Percentiles rank a stretch among this genome's conserved stretches.
Conservation (phyloP, 2,113 vertebrate species). For the Struthio camelus region DNA sequence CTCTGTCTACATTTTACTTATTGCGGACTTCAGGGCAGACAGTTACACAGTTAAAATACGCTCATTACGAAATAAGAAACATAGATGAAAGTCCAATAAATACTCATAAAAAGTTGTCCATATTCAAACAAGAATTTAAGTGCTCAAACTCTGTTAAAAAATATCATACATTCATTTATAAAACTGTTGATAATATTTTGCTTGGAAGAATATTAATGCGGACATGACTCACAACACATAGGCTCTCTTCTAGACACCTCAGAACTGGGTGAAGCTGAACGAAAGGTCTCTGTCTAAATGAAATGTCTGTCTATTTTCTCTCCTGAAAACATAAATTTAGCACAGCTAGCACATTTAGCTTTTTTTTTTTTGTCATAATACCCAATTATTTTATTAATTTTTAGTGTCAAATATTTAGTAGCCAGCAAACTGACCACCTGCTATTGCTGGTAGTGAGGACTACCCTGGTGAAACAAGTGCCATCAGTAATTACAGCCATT, state of each 20-base stretch:
- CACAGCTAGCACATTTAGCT: not conserved
- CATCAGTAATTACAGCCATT: not conserved
- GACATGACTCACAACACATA: not conserved
- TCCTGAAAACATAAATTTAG: not conserved
- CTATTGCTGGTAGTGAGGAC: not conserved
- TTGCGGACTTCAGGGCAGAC: constrained; percentile 7
- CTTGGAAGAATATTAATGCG: not conserved
- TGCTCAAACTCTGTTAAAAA: not conserved
- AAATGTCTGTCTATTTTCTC: not conserved
- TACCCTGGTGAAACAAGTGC: not conserved
- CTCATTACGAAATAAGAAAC: not conserved
- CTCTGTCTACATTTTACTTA: not conserved
- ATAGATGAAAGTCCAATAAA: not conserved
- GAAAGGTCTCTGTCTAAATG: not conserved
- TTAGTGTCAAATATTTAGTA: not conserved
- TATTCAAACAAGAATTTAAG: not conserved
- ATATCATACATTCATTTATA: not conserved
- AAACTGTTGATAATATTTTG: not conserved
- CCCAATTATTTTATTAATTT: not conserved
- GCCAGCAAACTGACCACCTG: not conserved
- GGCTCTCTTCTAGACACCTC: not conserved
- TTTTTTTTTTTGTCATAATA: not conserved
- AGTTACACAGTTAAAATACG: not conserved
- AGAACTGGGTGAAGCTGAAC: not conserved
- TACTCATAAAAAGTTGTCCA: not conserved